Percentiles rank a stretch among this genome's conserved stretches.
These are phyloP conservation scores for Drosophila oshimai DNA, from an alignment of 1,140 invertebrate species.

Conservation along the genomic window DNA sequence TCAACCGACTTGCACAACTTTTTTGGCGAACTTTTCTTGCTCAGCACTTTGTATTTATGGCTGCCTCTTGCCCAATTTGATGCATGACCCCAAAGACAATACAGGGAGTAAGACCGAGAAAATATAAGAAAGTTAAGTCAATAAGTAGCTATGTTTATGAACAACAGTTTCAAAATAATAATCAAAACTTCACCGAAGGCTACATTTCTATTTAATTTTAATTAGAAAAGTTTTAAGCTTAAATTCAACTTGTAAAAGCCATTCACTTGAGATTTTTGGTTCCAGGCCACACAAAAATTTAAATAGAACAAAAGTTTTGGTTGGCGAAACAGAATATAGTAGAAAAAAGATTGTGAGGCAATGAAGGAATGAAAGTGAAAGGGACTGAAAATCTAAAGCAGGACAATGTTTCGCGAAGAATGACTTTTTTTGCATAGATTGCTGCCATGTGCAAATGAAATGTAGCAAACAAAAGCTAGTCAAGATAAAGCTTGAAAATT, in stretches of 20 bases:
- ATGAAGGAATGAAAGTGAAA: constrained; percentile 1
- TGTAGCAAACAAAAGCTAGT: not conserved
- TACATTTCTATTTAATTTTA: constrained; percentile 78
- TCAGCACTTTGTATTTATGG: not conserved
- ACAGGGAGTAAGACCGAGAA: constrained; percentile 5
- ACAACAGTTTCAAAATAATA: constrained; percentile 68
- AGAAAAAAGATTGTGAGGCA: constrained; percentile 3
- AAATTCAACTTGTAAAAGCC: constrained; percentile 62
- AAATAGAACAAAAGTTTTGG: constrained; percentile 62
- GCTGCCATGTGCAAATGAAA: constrained; percentile 1
- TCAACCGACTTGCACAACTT: constrained; percentile 33
- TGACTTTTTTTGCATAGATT: constrained; percentile 14
- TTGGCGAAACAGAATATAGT: constrained; percentile 9
- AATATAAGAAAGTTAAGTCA: constrained; percentile 8
- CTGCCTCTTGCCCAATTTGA: not conserved
- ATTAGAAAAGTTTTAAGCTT: constrained; percentile 78
- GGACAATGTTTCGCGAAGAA: not conserved
- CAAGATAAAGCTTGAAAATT: too few species aligned
- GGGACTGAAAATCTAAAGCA: constrained; percentile 1
- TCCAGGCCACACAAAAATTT: constrained; percentile 10
- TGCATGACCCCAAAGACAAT: constrained; percentile 39
- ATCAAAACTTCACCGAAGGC: constrained; percentile 65
- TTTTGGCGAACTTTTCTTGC: constrained; percentile 39
- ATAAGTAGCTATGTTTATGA: constrained; percentile 29
- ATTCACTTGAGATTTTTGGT: constrained; percentile 52